phyloP scores from a whole-genome alignment of 2,888 invertebrate species.

The Perizoma affinitatum region DNA sequence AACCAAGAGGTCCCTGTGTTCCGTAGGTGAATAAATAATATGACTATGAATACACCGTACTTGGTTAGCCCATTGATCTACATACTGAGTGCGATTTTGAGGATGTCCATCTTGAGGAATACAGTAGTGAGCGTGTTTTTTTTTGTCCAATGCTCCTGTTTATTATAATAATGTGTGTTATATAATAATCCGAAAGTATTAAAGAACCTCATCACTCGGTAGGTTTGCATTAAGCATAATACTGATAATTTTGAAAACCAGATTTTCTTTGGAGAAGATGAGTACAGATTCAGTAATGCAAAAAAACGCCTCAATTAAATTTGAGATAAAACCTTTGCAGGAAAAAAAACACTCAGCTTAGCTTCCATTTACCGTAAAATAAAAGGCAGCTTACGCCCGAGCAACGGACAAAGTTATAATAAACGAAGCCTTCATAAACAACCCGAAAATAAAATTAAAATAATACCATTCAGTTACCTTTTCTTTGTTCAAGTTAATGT shows the following conservation, averaged over 20 bases:
- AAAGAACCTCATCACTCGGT: constrained; percentile 4
- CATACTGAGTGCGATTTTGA: too few relatives aligned
- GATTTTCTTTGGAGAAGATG: constrained; percentile 11
- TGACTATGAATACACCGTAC: too few relatives aligned
- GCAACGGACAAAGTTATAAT: constrained; percentile 37
- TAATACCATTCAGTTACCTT: constrained; percentile 38
- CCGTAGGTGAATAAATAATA: too few relatives aligned
- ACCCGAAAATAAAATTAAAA: constrained; percentile 39
- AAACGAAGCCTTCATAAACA: constrained; percentile 39
- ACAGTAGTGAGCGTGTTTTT: too few relatives aligned
- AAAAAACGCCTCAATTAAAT: constrained; percentile 16
- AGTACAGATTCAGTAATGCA: constrained; percentile 6
- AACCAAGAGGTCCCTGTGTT: too few relatives aligned
- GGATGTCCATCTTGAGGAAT: too few relatives aligned
- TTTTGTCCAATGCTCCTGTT: too few relatives aligned
- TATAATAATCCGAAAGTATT: neutral
- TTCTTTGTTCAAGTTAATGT: constrained; percentile 36
- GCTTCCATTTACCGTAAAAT: constrained; percentile 34
- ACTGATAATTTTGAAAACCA: constrained; percentile 12
- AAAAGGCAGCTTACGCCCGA: constrained; percentile 29
- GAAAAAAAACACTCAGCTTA: constrained; percentile 26
- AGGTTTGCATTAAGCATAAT: neutral
- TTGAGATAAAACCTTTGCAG: constrained; percentile 20
- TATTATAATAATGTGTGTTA: too few relatives aligned
- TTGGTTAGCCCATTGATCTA: too few relatives aligned